Evolutionary conservation across 2,888 invertebrate genomes (phyloP), one percentile per base, ranked within the genome.

Genomic region (Zonitis immaculata): DNA sequence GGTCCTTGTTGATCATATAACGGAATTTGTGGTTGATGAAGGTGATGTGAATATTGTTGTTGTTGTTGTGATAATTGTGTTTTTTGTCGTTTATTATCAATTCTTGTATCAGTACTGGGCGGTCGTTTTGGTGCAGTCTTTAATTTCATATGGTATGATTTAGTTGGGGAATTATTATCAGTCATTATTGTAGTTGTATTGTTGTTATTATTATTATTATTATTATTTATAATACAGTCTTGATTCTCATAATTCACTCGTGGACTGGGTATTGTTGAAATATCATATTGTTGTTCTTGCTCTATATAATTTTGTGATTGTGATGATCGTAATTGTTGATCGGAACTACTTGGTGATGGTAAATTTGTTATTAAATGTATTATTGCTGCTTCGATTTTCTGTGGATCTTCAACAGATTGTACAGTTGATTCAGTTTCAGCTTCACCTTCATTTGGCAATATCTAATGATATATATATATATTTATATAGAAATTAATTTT

Each of bases 311-410:
- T 3, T 39, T 43, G 43, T 5, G 27, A 27, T 27, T n/a, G 28
- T 28, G 27, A 7, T 52, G 20, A 25, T 53, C 56, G n/a, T n/a
- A n/a, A n/a, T 45, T 44, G 25, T 47, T 53, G 63, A 61, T 56
- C 64, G 49, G 62, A 60, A 47, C 70, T 66, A 12, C 71, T 67
- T 2, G 76, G 71, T 12, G 78, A 77, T 2, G 77, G 76, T 35
- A 80, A 73, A 57, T 82, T 80, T 51, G 78, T 80, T 57, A 86
- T 80, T 39, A 91, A 76, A 66, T 87, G 84, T 67, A 85, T 82
- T 28, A 91, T 85, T 47, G 88, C 89, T 48, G 82, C 81, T 67
- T 89, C 87, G 47, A 91, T 69, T 52, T 84, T 80, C 54, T 80
- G 78, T 0, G 88, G 87, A 76, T 89, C 86, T 68, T 89, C 88